Conservation (phyloP, 2,888 invertebrate genomes). For the Cecidostiba fungosa region DNA sequence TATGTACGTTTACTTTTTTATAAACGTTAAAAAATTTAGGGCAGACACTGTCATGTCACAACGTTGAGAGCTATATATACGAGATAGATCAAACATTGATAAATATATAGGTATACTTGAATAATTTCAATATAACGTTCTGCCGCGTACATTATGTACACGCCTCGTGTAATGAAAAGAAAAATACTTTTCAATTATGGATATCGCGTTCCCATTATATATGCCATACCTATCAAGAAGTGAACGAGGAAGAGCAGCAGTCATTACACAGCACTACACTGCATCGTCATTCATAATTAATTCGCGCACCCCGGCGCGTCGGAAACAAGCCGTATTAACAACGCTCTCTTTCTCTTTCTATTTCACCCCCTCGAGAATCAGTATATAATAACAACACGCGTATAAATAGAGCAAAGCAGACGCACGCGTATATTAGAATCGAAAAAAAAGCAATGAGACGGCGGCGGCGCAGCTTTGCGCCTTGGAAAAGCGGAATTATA, state of each 20-base stretch:
- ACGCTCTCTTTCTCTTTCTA: not conserved
- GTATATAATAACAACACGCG: not conserved
- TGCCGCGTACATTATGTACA: not conserved
- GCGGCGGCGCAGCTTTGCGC: slow-evolving; percentile 8
- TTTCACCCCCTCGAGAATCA: not conserved
- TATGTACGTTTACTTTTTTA: not conserved
- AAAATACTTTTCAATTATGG: slow-evolving; percentile 3
- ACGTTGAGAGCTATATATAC: too few species aligned
- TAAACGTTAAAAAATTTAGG: not conserved
- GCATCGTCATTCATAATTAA: slow-evolving; percentile 1
- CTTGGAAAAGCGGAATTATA: slow-evolving; percentile 15
- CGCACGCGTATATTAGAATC: not conserved
- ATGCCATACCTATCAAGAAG: not conserved
- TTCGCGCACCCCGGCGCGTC: not conserved
- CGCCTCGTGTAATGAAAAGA: not conserved
- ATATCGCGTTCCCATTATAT: not conserved
- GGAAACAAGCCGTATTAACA: not conserved
- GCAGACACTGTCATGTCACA: too few species aligned
- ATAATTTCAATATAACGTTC: not conserved
- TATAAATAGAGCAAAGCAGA: not conserved
- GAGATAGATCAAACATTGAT: too few species aligned
- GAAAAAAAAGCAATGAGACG: not conserved
- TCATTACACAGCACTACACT: not conserved
- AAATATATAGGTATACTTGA: not conserved
- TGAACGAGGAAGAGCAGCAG: slow-evolving; percentile 3